Evolutionary conservation across 2,113 vertebrate species (phyloP), one percentile per base, ranked within the genome.

Genomic region (Trochalopteron elliotii): DNA sequence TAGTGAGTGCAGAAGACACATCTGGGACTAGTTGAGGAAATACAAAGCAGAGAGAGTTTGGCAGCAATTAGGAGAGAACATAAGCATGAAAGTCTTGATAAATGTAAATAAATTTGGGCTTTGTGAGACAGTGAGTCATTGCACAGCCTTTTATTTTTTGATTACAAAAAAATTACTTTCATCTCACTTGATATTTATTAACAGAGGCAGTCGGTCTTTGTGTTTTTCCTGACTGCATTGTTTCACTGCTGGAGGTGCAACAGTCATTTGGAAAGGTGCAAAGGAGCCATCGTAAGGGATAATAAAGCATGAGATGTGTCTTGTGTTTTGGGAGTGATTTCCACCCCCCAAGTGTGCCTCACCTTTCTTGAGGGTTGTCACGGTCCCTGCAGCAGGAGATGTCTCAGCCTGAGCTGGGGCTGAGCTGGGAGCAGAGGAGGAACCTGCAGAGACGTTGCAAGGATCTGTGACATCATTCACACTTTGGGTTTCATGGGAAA

Each of bases 151-250:
- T 63, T 49, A 4, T 17, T 75, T 74, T 74, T 71, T 55, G 3
- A 23, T 77, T 16, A 9, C 40, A 28, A 49, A 61, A 72, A 28
- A 17, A 30, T 39, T 4, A 9, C 13, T 56, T 81, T 53, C 13
- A n/a, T 33, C 21, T 55, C 9, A 39, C 40, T 50, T 28, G n/a
- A 22, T 60, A 42, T 40, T 83, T 31, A 45, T 20, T 69, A 50
- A 28, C 20, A 28, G 37, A 50, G 24, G 24, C 2, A 35, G 12
- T 15, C 1, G 0, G 14, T n/a, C 12, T 27, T 33, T 12, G 21
- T 47, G 17, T 35, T 83, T 25, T 23, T 69, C 75, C 63, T 72
- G 44, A 5, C 39, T 56, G 78, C 64, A 7, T 24, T 25, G 7
- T 37, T 69, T 39, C 35, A 28, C 68, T 87, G 0, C 21, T 22